These are phyloP conservation scores for Sericinus montela DNA, from an alignment of 2,888 invertebrate genomes.

Conservation along the genomic window DNA sequence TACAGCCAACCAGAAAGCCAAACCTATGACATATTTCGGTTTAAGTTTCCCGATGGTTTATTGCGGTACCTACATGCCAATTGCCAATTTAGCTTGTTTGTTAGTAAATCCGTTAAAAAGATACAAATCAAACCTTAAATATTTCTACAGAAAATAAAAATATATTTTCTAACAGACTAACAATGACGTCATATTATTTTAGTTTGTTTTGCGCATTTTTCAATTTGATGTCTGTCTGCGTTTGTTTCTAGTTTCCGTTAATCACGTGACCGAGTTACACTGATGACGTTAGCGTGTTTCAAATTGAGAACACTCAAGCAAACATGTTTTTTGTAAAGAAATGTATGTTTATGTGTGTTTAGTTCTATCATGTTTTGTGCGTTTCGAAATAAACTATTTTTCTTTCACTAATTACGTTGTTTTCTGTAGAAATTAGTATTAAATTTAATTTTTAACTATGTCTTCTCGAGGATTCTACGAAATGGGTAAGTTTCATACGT, in stretches of 20 bases:
- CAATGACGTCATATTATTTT: no score
- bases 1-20: no score
- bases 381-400: constrained; percentile 2
- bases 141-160: no score
- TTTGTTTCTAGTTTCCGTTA: constrained; percentile 22
- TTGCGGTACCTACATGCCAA: no score
- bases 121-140: no score
- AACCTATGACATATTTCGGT: no score
- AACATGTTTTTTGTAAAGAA: constrained; percentile 7
- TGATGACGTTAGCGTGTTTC: background rate
- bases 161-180: no score
- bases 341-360: constrained; percentile 14
- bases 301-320: background rate
- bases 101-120: no score
- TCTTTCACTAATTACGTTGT: constrained; percentile 4
- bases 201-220: constrained; percentile 8
- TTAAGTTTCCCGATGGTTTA: no score
- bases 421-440: constrained; percentile 16
- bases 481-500: constrained; percentile 58
- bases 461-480: constrained; percentile 72
- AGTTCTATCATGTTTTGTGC: constrained; percentile 25
- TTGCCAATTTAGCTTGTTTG: no score
- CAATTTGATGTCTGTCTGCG: constrained; percentile 20
- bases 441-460: constrained; percentile 42
- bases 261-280: constrained; percentile 2